Base-by-base conservation (phyloP, 2,113 vertebrate species). In the Larimichthys polyactis region DNA sequence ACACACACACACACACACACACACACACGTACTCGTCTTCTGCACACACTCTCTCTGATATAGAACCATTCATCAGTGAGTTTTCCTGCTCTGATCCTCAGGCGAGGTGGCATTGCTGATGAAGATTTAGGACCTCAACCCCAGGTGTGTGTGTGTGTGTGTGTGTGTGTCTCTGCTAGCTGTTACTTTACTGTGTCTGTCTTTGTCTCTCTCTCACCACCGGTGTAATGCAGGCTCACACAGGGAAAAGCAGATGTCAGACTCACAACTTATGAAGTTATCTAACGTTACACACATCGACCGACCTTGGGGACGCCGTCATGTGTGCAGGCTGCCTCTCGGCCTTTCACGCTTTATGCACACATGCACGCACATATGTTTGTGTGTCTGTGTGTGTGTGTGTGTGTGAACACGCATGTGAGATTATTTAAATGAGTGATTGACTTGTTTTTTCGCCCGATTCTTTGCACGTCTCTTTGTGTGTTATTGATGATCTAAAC, bases 71-170 rank as follows among this genome's bases (percentile, higher is more conserved):
- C 80, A 82, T 85, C 90, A 92, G 77, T 75, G 86, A 64, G 77
- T 79, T 87, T 91, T 85, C 85, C 70, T 72, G 79, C 75, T 86
- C 77, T 69, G 54, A 86, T 85, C 85, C 80, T 85, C 67, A 9
- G 90, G 78, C 68, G 59, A 82, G 81, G 79, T 76, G 79, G 76
- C 82, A 51, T 16, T 44, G 72, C 84, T 90, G 90, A 92, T 92
- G 90, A 91, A 88, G 88, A 91, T 92, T 88, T 90, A 89, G 78
- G 79, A 88, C 78, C 79, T 64, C 46, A 4, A 58, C 74, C 49
- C 44, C n/a, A 46, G 12, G 19, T 52, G 20, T 63, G 29, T 49
- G 19, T 81, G 46, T 73, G 62, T 44, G 62, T 22, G 36, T 15
- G 20, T 20, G 60, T 65, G 55, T 27, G 22, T 59, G 24, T 81